phyloP scores from a whole-genome alignment of 1,140 invertebrate species.

The Sarcophaga peregrina region DNA sequence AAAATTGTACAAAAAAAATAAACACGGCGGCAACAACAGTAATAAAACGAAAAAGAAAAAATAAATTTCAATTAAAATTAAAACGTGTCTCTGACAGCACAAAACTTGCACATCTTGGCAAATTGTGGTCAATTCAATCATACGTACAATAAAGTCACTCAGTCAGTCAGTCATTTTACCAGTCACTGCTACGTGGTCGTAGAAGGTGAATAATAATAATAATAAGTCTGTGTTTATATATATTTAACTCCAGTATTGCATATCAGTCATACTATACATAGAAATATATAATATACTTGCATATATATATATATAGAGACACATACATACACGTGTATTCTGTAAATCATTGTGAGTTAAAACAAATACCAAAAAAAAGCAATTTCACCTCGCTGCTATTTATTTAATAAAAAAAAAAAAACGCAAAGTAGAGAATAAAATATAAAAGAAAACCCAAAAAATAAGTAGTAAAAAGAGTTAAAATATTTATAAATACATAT shows the following conservation, averaged over 20 bases:
- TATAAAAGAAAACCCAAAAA: neutral
- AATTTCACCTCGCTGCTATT: neutral
- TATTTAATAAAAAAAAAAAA: neutral
- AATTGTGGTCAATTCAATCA: conserved; percentile 14
- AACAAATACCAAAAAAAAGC: neutral
- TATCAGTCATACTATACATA: too few relatives aligned
- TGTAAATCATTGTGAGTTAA: too few relatives aligned
- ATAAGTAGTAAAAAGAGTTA: neutral
- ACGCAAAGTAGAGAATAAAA: neutral
- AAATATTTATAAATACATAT: neutral
- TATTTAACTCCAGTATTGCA: too few relatives aligned
- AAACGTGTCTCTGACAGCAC: neutral
- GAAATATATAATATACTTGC: too few relatives aligned
- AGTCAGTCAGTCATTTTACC: neutral
- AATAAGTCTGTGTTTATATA: too few relatives aligned
- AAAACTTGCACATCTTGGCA: neutral
- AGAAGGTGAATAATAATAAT: too few relatives aligned
- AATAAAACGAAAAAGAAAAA: neutral
- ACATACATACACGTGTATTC: too few relatives aligned
- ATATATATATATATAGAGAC: too few relatives aligned
- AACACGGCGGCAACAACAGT: too few relatives aligned
- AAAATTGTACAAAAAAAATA: too few relatives aligned
- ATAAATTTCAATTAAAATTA: conserved; percentile 23
- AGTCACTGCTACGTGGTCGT: neutral
- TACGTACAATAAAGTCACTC: neutral